Evolutionary conservation across 2,113 vertebrate genomes (phyloP).

Genomic region (Trichechus manatus): DNA sequence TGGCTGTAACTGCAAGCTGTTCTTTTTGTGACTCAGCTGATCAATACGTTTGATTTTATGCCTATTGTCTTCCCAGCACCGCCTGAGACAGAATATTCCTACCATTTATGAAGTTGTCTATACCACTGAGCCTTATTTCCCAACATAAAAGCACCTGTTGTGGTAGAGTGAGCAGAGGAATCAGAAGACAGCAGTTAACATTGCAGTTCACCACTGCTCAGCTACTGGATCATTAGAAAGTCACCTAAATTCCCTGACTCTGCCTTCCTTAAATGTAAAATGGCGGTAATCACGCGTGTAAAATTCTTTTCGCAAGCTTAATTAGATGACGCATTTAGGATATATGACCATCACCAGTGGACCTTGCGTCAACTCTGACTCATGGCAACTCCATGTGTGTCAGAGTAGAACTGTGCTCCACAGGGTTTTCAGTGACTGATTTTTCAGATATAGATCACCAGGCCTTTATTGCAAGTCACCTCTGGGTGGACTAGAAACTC

Average conservation of each 20-base stretch:
- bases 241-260: background rate
- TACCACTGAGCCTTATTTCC: background rate
- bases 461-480: background rate
- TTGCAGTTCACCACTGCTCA: background rate
- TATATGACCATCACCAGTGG: background rate
- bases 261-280: constrained; percentile 1
- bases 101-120: constrained; percentile 25
- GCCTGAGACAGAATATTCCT: background rate
- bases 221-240: background rate
- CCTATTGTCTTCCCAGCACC: constrained; percentile 2
- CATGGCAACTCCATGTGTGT: background rate
- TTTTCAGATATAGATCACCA: background rate
- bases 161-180: background rate
- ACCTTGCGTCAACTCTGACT: background rate
- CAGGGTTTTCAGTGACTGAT: background rate
- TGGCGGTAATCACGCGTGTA: background rate
- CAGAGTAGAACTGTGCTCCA: background rate
- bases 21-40: constrained; percentile 22
- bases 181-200: background rate
- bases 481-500: background rate
- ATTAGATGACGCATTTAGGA: background rate
- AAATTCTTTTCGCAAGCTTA: background rate
- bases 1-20: background rate
- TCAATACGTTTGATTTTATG: constrained; percentile 34
- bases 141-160: background rate